Evolutionary conservation across 2,113 vertebrate genomes (phyloP), one percentile per base, ranked within the genome.

Genomic region (Pithys albifrons): DNA sequence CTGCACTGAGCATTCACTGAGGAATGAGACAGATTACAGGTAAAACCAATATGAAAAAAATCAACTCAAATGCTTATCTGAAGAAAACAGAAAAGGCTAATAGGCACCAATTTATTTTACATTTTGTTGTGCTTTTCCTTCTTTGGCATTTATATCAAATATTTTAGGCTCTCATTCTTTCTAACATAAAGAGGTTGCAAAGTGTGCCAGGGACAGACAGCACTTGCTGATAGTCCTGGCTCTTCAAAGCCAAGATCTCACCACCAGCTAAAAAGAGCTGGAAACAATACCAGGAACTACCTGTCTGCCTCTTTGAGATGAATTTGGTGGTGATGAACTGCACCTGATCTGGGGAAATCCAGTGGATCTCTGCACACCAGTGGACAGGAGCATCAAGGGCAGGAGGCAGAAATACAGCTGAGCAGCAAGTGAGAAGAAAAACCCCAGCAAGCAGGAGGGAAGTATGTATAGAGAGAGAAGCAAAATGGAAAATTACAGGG

Each of bases 371-470:
- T 91, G 43, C 80, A 75, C 25, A 52, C 17, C 37, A 51, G 4
- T 5, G 22, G 24, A 51, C 3, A 59, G 35, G 14, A 78, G 46
- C 0, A 0, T 2, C 4, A 5, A 37, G 9, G 25, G 23, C 33
- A 74, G 10, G 17, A 85, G 3, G 45, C 39, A 89, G 66, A 84
- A 82, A 91, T 7, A 19, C 25, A 85, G 43, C 28, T 70, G 12
- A 88, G 33, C 6, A 29, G 43, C 35, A 71, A 65, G 14, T 1
- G 7, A 90, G 14, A 0, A 2, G 19, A 29, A 39, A 52, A 69
- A 14, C 2, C 0, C 0, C 15, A 70, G 35, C 5, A 72, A 29
- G 15, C 15, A 77, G 17, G 3, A 82, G 7, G 19, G 75, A 92
- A 43, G 39, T 12, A 35, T 3, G 5, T 19, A 7, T 0, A 81